Conservation (phyloP, 2,888 invertebrate species). For the Theretra japonica region DNA sequence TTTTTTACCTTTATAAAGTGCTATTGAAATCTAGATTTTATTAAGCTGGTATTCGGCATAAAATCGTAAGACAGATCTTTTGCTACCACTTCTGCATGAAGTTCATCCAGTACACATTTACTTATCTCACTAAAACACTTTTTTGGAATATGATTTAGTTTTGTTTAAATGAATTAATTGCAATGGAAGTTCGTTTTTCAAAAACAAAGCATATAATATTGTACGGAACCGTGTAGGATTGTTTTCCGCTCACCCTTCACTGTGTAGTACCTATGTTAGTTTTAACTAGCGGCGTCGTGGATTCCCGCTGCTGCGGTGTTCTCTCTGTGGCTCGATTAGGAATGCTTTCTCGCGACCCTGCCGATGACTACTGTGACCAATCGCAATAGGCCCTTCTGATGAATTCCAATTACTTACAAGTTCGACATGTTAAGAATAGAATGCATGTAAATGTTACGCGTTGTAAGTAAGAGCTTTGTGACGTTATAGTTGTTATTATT, state of each 20-base stretch:
- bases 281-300: neutral
- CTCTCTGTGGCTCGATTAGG: neutral
- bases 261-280: neutral
- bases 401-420: neutral
- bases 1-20: too few species aligned
- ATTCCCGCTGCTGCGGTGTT: neutral
- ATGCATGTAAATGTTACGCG: neutral
- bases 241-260: too few species aligned
- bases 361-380: constrained; percentile 1
- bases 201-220: neutral
- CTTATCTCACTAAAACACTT: too few species aligned
- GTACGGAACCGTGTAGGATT: neutral
- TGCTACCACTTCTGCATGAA: too few species aligned
- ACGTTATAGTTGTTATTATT: neutral
- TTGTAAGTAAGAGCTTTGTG: neutral
- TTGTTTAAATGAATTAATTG: too few species aligned
- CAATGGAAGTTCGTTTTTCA: too few species aligned
- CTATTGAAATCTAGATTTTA: too few species aligned
- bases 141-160: too few species aligned
- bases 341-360: constrained; percentile 18
- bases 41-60: too few species aligned
- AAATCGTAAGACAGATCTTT: too few species aligned
- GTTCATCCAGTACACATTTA: too few species aligned
- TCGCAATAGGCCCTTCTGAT: neutral
- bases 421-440: neutral